A percentile compares a stretch with the other conserved stretches of the same genome.
These are phyloP conservation scores for Mythimna lalbum DNA, from an alignment of 2,888 invertebrate species.

Conservation along the genomic window DNA sequence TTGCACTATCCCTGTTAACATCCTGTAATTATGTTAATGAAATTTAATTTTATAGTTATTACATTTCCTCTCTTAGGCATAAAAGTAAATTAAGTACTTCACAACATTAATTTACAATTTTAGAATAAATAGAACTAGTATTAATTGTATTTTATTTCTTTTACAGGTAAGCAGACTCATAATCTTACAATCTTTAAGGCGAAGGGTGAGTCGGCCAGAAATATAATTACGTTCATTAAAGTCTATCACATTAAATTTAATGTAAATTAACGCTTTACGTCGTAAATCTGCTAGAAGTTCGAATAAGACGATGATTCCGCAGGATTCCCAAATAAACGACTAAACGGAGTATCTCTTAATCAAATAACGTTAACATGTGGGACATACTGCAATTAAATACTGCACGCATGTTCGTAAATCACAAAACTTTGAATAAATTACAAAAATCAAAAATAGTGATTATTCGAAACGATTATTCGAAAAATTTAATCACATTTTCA, in stretches of 20 bases:
- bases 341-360: slow-evolving; percentile 75
- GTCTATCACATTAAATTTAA: slow-evolving; percentile 38
- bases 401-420: slow-evolving; percentile 11
- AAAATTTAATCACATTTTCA: neutral
- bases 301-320: slow-evolving; percentile 72
- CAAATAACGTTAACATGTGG: slow-evolving; percentile 72
- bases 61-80: too few species aligned
- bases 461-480: slow-evolving; percentile 32
- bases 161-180: slow-evolving; percentile 65
- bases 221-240: slow-evolving; percentile 54
- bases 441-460: neutral
- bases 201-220: slow-evolving; percentile 55
- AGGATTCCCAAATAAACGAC: slow-evolving; percentile 71
- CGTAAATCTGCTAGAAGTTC: slow-evolving; percentile 54
- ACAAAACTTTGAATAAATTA: slow-evolving; percentile 9
- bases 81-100: slow-evolving; percentile 14
- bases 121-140: slow-evolving; percentile 9
- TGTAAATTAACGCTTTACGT: slow-evolving; percentile 51
- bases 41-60: neutral
- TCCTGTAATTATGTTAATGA: slow-evolving; percentile 9
- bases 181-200: slow-evolving; percentile 30
- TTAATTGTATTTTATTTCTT: slow-evolving; percentile 47
- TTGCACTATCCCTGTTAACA: slow-evolving; percentile 8
- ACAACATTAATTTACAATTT: neutral
- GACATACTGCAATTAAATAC: slow-evolving; percentile 67